Evolutionary conservation across 1,140 invertebrate species (phyloP).

Genomic region (Geopemphigus sp.): DNA sequence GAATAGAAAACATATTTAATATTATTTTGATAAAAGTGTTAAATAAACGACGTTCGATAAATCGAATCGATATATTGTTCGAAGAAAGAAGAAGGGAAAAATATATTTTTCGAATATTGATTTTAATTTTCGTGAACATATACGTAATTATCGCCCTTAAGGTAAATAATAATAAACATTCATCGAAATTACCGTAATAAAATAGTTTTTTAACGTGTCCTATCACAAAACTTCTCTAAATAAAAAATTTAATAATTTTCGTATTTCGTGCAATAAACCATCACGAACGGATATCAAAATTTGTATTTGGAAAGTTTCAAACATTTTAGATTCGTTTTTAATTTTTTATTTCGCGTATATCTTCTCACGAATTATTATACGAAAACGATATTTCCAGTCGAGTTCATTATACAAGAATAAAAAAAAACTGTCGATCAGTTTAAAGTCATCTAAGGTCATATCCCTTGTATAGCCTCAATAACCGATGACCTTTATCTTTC

Average conservation of each 20-base stretch:
- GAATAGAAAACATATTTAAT: too few relatives aligned
- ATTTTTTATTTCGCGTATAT: neutral
- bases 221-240: too few relatives aligned
- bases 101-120: too few relatives aligned
- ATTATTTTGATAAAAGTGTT: too few relatives aligned
- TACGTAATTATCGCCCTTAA: too few relatives aligned
- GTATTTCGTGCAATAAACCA: neutral
- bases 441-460: slow-evolving; percentile 47
- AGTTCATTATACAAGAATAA: neutral
- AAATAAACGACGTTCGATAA: too few relatives aligned
- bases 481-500: slow-evolving; percentile 12
- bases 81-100: too few relatives aligned
- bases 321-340: neutral
- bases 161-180: too few relatives aligned
- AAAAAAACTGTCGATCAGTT: neutral
- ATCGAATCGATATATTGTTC: too few relatives aligned
- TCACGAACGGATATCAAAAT: neutral
- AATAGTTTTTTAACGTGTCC: too few relatives aligned
- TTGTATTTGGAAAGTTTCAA: neutral
- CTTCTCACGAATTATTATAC: neutral
- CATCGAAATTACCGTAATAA: neutral
- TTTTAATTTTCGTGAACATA: too few relatives aligned
- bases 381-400: neutral
- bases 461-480: neutral
- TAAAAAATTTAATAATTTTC: neutral